Percentiles rank a stretch among this genome's conserved stretches.
phyloP scores from a whole-genome alignment of 2,797 vertebrate genomes.

The Manis javanica region DNA sequence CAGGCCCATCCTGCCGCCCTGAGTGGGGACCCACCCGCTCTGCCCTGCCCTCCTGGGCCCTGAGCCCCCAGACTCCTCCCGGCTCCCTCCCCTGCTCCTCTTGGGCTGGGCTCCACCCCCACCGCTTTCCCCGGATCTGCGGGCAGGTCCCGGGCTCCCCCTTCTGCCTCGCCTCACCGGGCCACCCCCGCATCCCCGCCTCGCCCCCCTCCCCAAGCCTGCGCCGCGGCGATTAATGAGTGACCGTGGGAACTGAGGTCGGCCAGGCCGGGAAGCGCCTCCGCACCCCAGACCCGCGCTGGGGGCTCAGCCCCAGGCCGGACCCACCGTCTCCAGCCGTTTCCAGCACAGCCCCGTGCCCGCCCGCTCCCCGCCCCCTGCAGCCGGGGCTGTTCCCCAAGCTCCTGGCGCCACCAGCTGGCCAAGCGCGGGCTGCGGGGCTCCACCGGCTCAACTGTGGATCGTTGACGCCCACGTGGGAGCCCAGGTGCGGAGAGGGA shows the following conservation, averaged over 20 bases:
- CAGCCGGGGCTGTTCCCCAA: accelerated
- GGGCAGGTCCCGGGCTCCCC: accelerated
- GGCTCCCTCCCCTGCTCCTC: neutral
- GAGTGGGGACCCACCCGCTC: accelerated
- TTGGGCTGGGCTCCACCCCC: accelerated
- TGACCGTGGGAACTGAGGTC: accelerated
- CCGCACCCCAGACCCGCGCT: neutral
- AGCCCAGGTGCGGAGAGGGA: neutral
- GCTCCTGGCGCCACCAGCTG: neutral
- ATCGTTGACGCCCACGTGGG: accelerated
- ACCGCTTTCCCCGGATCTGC: accelerated
- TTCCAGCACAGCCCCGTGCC: too few species aligned
- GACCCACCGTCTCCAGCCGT: neutral
- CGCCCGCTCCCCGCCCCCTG: accelerated
- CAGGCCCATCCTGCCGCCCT: neutral
- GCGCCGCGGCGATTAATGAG: too few species aligned
- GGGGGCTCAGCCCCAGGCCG: neutral
- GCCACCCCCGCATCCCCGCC: accelerated
- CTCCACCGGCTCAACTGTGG: neutral
- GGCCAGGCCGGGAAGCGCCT: accelerated
- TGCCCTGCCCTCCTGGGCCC: neutral
- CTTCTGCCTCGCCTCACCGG: neutral
- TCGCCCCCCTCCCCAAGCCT: neutral
- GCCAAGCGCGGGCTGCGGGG: neutral
- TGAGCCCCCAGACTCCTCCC: neutral